Conservation (phyloP, 2,888 invertebrate species). For the Brachynemurus nebulosus region DNA sequence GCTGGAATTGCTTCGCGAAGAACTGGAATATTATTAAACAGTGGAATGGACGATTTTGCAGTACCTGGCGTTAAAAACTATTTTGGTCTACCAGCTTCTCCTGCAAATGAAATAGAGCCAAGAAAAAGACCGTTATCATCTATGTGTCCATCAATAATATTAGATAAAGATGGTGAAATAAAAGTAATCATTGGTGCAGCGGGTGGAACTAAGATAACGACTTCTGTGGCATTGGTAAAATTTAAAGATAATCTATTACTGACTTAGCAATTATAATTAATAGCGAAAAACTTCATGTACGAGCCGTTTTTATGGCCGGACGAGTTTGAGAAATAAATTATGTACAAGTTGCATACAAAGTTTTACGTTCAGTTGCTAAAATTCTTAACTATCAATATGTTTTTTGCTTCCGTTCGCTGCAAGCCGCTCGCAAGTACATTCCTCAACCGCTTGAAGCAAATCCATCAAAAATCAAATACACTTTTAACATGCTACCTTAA, state of each 20-base stretch:
- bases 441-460: too few species aligned
- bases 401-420: too few species aligned
- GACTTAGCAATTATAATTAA: too few species aligned
- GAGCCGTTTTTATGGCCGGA: too few species aligned
- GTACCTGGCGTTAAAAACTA: slow-evolving; percentile 54
- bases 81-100: slow-evolving; percentile 61
- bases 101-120: slow-evolving; percentile 64
- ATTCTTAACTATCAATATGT: neutral
- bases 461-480: too few species aligned
- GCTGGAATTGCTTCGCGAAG: slow-evolving; percentile 60
- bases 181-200: slow-evolving; percentile 66
- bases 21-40: slow-evolving; percentile 87
- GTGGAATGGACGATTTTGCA: slow-evolving; percentile 93
- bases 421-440: too few species aligned
- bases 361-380: too few species aligned
- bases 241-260: neutral
- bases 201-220: slow-evolving; percentile 72
- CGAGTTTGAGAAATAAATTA: too few species aligned
- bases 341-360: too few species aligned
- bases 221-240: slow-evolving; percentile 50
- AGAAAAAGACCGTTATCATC: slow-evolving; percentile 76
- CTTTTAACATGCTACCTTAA: too few species aligned
- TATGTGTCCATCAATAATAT: slow-evolving; percentile 70
- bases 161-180: slow-evolving; percentile 49
- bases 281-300: too few species aligned